These are phyloP conservation scores for Megaceryle torquata DNA, from an alignment of 2,113 vertebrate species.

Conservation along the genomic window DNA sequence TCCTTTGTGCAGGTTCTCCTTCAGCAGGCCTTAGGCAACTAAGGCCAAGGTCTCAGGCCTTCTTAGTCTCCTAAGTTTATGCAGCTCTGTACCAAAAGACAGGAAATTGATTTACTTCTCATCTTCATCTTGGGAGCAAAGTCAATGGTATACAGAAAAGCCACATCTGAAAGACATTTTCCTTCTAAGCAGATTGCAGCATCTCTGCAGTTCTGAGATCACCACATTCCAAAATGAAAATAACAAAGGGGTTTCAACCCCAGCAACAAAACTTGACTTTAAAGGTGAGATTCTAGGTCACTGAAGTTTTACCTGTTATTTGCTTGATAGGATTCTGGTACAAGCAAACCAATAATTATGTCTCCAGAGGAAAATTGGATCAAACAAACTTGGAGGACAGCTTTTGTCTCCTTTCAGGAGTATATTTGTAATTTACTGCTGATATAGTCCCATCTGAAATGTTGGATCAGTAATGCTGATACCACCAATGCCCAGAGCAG, in stretches of 20 bases:
- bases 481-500: not conserved
- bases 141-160: not conserved
- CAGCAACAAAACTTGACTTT: not conserved
- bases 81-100: not conserved
- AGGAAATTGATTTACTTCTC: not conserved
- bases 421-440: not conserved
- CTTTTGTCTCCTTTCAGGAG: not conserved
- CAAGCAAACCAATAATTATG: not conserved
- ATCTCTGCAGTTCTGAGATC: conserved; percentile 7
- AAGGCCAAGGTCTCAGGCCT: not conserved
- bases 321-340: not conserved
- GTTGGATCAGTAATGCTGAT: not conserved
- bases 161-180: not conserved
- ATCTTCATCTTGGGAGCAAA: not conserved
- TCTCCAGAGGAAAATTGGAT: not conserved
- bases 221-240: not conserved
- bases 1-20: not conserved
- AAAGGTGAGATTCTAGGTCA: not conserved
- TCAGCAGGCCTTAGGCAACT: not conserved
- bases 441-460: not conserved
- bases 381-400: not conserved
- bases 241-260: not conserved
- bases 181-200: not conserved
- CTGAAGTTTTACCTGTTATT: not conserved
- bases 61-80: not conserved